Evolutionary conservation across 2,113 vertebrate species (phyloP), one percentile per base, ranked within the genome.

Genomic region (Chauna torquata): DNA sequence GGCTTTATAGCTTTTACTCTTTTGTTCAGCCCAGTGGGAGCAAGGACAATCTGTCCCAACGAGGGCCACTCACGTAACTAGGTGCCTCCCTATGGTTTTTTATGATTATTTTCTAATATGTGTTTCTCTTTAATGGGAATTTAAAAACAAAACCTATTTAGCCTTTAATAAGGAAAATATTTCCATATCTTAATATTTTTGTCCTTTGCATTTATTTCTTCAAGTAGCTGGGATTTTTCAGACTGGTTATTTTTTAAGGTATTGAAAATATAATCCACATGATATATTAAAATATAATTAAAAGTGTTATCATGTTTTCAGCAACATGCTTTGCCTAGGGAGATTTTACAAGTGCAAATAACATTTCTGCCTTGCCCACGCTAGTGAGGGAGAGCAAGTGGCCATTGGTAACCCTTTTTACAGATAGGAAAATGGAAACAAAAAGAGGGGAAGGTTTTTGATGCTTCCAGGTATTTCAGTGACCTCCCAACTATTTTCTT

Each of bases 251-350:
- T 90, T 94, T 91, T 91, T 83, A 58, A 86, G 54, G 59, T 86
- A 81, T 88, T 94, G 82, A 81, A 96, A 95, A 74, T 70, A 92
- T 75, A 96, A 97, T 92, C 92, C 2, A 1, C 44, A 58, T 7
- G 18, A 78, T 83, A 74, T 61, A 82, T 82, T 91, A 93, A 93
- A 95, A 93, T 71, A 80, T 78, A 97, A 94, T 96, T 96, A 70
- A 81, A 90, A 70, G 8, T 44, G 64, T 95, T 96, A 93, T 86
- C 90, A 2, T 74, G 44, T 90, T 95, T 97, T 52, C 65, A 54
- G 86, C 89, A 89, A 36, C 16, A 0, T 74, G 57, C 55, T 90
- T 42, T 50, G 55, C 87, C 86, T 49, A 49, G 86, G 70, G 85
- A 91, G 57, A 76, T 78, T 90, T 84, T 47, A 55, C 38, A 38